A percentile compares a stretch with the other conserved stretches of the same genome.
Evolutionary conservation across 2,888 invertebrate species (phyloP).

Genomic region (Lysandra coridon): DNA sequence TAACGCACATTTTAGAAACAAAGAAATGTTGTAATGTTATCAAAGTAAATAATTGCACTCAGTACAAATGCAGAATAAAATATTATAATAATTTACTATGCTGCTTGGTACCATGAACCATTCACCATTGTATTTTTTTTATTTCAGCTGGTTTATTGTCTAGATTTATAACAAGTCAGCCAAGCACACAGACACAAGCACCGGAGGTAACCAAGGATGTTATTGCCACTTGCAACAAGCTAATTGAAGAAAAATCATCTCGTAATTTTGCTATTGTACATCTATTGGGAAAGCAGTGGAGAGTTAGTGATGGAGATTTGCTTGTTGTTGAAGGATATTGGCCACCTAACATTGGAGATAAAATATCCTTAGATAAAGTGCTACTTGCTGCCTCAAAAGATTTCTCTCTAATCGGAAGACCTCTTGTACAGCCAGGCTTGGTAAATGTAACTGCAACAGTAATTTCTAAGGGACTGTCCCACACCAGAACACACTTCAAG

Average conservation of each 20-base stretch:
- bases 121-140: neutral
- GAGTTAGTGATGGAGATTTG: slow-evolving; percentile 92
- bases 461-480: slow-evolving; percentile 90
- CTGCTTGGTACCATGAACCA: neutral
- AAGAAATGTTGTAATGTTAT: too few species aligned
- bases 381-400: slow-evolving; percentile 88
- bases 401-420: slow-evolving; percentile 90
- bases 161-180: slow-evolving; percentile 59
- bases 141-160: slow-evolving; percentile 61
- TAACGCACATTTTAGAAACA: neutral
- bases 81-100: neutral
- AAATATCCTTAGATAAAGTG: slow-evolving; percentile 91
- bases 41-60: too few species aligned
- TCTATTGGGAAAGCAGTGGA: slow-evolving; percentile 90
- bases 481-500: slow-evolving; percentile 88
- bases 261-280: slow-evolving; percentile 91
- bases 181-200: slow-evolving; percentile 47
- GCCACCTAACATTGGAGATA: slow-evolving; percentile 90
- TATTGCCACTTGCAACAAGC: slow-evolving; percentile 82
- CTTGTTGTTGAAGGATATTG: slow-evolving; percentile 90
- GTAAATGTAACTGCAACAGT: slow-evolving; percentile 89
- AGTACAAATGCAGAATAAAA: too few species aligned
- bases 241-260: slow-evolving; percentile 80
- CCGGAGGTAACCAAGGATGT: slow-evolving; percentile 71
- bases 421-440: slow-evolving; percentile 86